A percentile compares a stretch with the other conserved stretches of the same genome.
phyloP scores from a whole-genome alignment of 2,888 invertebrate species.

The Tolmerus cingulatus region DNA sequence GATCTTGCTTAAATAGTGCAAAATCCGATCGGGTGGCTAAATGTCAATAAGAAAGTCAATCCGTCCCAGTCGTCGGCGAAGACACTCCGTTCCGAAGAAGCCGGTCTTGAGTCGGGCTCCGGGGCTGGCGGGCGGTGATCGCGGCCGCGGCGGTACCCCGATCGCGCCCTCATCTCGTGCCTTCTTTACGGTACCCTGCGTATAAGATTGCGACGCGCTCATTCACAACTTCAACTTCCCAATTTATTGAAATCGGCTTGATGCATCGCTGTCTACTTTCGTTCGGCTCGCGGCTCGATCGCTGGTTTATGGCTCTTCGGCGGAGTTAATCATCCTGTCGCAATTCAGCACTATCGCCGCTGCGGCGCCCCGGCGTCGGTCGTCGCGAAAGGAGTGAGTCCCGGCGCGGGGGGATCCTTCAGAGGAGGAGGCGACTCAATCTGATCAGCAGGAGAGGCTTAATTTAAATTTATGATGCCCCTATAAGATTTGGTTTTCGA shows the following conservation, averaged over 20 bases:
- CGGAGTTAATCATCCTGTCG: neutral
- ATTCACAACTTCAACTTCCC: slow-evolving; percentile 13
- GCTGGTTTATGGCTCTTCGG: neutral
- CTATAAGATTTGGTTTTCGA: neutral
- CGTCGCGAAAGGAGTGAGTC: neutral
- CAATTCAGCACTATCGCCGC: neutral
- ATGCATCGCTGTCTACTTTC: neutral
- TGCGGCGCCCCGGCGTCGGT: neutral
- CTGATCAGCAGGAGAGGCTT: neutral
- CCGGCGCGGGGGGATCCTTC: neutral
- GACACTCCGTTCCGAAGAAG: neutral
- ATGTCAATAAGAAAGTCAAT: slow-evolving; percentile 2
- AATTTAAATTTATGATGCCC: neutral
- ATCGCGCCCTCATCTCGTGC: neutral
- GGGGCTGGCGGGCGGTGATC: neutral
- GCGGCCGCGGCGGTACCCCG: neutral
- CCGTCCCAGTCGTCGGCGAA: neutral
- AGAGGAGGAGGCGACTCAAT: neutral
- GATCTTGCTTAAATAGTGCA: neutral
- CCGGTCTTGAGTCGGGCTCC: neutral
- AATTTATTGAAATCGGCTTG: neutral
- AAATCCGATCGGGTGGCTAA: slow-evolving; percentile 8
- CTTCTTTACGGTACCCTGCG: neutral
- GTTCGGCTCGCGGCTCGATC: neutral
- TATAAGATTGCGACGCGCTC: neutral